Evolutionary conservation across 2,113 vertebrate species (phyloP).

Genomic region (Callithrix jacchus): DNA sequence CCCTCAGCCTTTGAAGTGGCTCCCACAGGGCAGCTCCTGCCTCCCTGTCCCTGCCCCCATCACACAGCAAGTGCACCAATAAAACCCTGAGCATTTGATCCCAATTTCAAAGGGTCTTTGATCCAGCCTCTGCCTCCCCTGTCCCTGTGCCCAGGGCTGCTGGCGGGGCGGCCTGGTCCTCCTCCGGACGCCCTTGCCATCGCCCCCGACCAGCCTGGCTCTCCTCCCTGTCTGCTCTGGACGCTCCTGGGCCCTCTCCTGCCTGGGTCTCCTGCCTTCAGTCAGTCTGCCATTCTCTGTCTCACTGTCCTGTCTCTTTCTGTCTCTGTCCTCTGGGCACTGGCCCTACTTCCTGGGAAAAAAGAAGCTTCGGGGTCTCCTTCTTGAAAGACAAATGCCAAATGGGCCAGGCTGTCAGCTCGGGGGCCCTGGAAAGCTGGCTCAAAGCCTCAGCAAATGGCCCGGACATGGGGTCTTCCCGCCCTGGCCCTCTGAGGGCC

Average conservation of each 20-base stretch:
- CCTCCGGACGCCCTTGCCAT: not conserved
- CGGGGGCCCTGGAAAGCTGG: not conserved
- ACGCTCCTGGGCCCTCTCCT: not conserved
- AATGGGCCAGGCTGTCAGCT: not conserved
- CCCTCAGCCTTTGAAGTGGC: not conserved
- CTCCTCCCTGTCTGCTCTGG: not conserved
- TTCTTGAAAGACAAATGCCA: not conserved
- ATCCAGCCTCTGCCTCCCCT: not conserved
- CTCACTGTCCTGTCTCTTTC: not conserved
- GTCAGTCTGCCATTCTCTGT: not conserved
- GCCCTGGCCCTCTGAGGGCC: not conserved
- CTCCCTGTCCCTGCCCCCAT: not conserved
- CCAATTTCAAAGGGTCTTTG: conserved; percentile 51
- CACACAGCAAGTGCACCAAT: not conserved
- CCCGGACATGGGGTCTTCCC: not conserved
- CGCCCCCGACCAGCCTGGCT: fast-evolving
- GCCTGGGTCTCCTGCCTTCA: not conserved
- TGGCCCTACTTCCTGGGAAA: not conserved
- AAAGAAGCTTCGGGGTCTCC: not conserved
- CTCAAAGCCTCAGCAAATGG: conserved; percentile 32
- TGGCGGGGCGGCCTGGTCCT: not conserved
- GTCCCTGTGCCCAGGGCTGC: not conserved
- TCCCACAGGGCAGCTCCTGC: not conserved
- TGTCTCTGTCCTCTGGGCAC: not conserved
- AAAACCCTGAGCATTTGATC: conserved; percentile 30